Evolutionary conservation across 2,113 vertebrate genomes (phyloP).

Genomic region (Machaerirhynchus nigripectus): DNA sequence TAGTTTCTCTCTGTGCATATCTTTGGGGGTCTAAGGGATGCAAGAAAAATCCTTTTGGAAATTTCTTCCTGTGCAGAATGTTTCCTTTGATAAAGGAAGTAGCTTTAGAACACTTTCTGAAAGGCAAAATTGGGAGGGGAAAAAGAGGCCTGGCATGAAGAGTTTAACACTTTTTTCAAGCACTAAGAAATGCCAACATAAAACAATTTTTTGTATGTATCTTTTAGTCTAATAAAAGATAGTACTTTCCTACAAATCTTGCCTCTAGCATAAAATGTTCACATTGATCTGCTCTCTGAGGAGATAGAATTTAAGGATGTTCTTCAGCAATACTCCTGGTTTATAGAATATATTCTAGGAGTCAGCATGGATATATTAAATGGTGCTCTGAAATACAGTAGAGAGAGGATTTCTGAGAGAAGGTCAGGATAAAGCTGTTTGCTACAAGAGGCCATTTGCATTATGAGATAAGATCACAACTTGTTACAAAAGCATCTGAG

Average conservation of each 20-base stretch:
- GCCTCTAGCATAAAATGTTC: neutral
- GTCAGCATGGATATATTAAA: neutral
- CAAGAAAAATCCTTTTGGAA: neutral
- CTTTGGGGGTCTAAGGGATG: neutral
- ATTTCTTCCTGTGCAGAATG: neutral
- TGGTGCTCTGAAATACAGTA: neutral
- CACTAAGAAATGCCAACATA: neutral
- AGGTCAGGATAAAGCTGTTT: neutral
- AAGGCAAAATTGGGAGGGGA: neutral
- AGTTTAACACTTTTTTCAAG: neutral
- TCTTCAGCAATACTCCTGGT: neutral
- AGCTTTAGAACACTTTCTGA: neutral
- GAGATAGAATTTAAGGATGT: neutral
- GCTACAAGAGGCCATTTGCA: neutral
- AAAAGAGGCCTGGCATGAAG: neutral
- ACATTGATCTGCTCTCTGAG: neutral
- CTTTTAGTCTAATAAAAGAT: neutral
- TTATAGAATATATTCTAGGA: neutral
- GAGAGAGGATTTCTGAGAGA: neutral
- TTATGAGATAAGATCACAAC: neutral
- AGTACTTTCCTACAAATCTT: neutral
- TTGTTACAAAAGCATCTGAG: neutral
- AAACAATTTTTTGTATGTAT: neutral
- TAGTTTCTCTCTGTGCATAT: neutral
- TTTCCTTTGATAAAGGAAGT: neutral